Evolutionary conservation across 2,888 invertebrate species (phyloP), one percentile per base, ranked within the genome.

Genomic region (Pristionchus exspectatus): DNA sequence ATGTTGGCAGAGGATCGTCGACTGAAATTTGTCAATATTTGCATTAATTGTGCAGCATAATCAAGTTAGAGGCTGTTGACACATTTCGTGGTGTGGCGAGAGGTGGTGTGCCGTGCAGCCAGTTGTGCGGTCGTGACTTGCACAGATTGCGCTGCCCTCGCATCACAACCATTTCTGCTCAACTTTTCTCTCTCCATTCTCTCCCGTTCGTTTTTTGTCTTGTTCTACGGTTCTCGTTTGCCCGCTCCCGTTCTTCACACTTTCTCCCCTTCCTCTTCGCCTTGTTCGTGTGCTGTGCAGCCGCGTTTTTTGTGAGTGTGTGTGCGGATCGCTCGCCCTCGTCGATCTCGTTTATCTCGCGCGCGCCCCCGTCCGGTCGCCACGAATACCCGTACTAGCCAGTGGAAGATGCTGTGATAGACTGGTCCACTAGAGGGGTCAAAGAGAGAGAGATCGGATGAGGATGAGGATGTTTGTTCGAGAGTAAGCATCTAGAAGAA

Each of bases 301-400:
- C 72, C 18, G 74, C 81, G 81, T 81, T 81, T 81, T 81, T 81
- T 81, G 44, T 50, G 44, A 12, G 44, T 50, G 44, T 72, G 50
- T 9, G 50, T 44, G 38, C 38, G 33, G 81, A 16, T 81, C 14
- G 50, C 81, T 44, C 81, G 81, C 81, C 50, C 50, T 54, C 81
- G 50, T 54, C 81, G n/a, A 81, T 44, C 81, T 81, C 81, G 81
- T 81, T 81, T 81, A n/a, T 38, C 30, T 74, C 30, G 69, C 81
- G 50, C 81, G 50, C 56, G 84, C 84, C 56, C 27, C 16, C 84
- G 84, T 38, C 33, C 84, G 59, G 59, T 59, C 84, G 84, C 59
- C 84, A 50, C 84, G 44, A 81, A 81, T 85, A 85, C 63, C 84
- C 84, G 84, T 56, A 85, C 59, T 85, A 33, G 50, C 50, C 81